Evolutionary conservation across 1,140 invertebrate species (phyloP), one percentile per base, ranked within the genome.

Genomic region (Stenopsyche tienmushanensis): DNA sequence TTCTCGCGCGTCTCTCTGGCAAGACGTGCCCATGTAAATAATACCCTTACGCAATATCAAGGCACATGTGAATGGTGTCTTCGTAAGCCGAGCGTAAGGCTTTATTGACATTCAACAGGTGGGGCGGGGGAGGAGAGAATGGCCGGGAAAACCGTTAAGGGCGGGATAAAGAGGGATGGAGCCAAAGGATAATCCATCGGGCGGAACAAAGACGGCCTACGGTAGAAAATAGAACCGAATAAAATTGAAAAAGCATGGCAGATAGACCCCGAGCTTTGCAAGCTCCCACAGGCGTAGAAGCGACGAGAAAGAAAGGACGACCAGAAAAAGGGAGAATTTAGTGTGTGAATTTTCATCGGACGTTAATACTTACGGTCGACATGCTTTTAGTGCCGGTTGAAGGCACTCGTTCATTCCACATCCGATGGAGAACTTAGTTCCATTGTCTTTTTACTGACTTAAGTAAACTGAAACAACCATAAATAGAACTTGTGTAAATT

Each of bases 91-190:
- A 34, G 29, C n/a, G 59, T 49, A 29, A 45, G 47, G 59, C 50
- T 62, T 62, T 62, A 62, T 62, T 62, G 59, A 62, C 59, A 62
- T 62, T 62, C 59, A 62, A 62, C 59, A 62, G 59, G 59, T 62
- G 50, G 21, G 44, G 57, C 34, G 23, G 21, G 18, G 21, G 39
- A 13, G 39, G 41, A 24, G 8, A 25, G n/a, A 21, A 13, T 23
- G 25, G 10, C 21, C n/a, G 15, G 15, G 15, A 17, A 17, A 29
- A 20, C 18, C 1, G 29, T 26, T n/a, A 20, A 20, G 29, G 25
- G 29, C 26, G 25, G 24, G 9, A 41, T 17, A 21, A 13, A 34
- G 29, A 34, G 13, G 29, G 29, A 34, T 13, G 29, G 29, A 34
- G 29, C 5, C 5, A 34, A 7, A 5, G 39, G 58, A 45, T 60